Evolutionary conservation across 2,113 vertebrate species (phyloP), one percentile per base, ranked within the genome.

Genomic region (Spizaetus ornatus): DNA sequence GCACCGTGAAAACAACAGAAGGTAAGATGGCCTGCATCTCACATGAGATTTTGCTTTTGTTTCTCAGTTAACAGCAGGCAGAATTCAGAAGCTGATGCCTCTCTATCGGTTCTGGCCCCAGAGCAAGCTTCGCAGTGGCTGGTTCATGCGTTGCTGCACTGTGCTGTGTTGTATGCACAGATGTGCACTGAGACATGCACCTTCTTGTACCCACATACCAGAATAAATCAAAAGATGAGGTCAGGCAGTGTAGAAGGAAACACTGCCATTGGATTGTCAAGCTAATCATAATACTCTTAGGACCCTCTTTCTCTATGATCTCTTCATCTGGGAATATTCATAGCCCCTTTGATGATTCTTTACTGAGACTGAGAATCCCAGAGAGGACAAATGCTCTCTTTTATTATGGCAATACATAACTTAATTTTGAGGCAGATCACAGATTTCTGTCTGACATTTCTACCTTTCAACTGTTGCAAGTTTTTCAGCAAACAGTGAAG

Each of bases 351-450:
- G 40, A 89, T 91, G 85, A 23, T 31, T 81, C 79, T 71, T 78
- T 27, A 29, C 27, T 43, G 58, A 72, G 58, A n/a, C n/a, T 31
- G 59, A 83, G 86, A 92, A 88, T 78, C 43, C 73, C 69, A 72
- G 87, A 26, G 93, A 91, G 43, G 77, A 76, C 61, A 72, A 85
- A 80, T 70, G 73, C 52, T 93, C 63, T 91, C 73, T 66, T 95
- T 90, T 76, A 66, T 87, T 94, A 86, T 27, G 38, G 81, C 48
- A 86, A 56, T 50, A 53, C 66, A 80, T 82, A 83, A 94, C 93
- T 96, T 87, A 71, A 95, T 95, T 95, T 93, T 89, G 86, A 95
- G 81, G 83, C 66, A 91, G 89, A 93, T 94, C 92, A 91, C 80
- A 96, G 91, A 38, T 53, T 91, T 65, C 56, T 89, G 52, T 71